phyloP scores from a whole-genome alignment of 2,113 vertebrate genomes.

The Poeciliopsis retropinna region DNA sequence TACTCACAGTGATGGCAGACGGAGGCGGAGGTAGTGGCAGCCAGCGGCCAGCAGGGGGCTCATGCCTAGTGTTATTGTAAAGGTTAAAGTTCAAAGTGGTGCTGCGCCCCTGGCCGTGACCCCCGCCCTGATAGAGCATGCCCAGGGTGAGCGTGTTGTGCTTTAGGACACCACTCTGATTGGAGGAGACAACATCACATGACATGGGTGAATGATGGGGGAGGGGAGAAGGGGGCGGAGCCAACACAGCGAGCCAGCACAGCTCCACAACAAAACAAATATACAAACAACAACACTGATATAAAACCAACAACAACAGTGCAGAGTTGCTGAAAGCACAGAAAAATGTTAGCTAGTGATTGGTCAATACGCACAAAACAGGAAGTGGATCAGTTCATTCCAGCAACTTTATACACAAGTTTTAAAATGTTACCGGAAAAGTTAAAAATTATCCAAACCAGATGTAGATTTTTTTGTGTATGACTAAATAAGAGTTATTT shows the following conservation, averaged over 20 bases:
- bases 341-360: constrained; percentile 74
- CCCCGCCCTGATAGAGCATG: constrained; percentile 97
- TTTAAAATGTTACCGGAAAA: too few species aligned
- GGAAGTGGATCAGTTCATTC: constrained; percentile 33
- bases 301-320: constrained; percentile 79
- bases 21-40: constrained; percentile 85
- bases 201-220: constrained; percentile 88
- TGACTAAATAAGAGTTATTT: too few species aligned
- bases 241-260: constrained; percentile 76
- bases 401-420: too few species aligned
- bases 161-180: constrained; percentile 99
- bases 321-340: constrained; percentile 86
- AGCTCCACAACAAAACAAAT: constrained; percentile 81
- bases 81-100: constrained; percentile 99
- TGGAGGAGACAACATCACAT: constrained; percentile 97
- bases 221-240: constrained; percentile 24
- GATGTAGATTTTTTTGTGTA: too few species aligned
- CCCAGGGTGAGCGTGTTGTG: constrained; percentile 99
- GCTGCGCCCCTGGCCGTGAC: constrained; percentile 92
- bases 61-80: constrained; percentile 99
- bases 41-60: constrained; percentile 94
- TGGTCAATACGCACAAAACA: constrained; percentile 63
- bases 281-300: constrained; percentile 46
- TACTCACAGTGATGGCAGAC: constrained; percentile 81
- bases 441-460: too few species aligned